A percentile compares a stretch with the other conserved stretches of the same genome.
phyloP scores from a whole-genome alignment of 2,888 invertebrate species.

The Marronus borbonicus region DNA sequence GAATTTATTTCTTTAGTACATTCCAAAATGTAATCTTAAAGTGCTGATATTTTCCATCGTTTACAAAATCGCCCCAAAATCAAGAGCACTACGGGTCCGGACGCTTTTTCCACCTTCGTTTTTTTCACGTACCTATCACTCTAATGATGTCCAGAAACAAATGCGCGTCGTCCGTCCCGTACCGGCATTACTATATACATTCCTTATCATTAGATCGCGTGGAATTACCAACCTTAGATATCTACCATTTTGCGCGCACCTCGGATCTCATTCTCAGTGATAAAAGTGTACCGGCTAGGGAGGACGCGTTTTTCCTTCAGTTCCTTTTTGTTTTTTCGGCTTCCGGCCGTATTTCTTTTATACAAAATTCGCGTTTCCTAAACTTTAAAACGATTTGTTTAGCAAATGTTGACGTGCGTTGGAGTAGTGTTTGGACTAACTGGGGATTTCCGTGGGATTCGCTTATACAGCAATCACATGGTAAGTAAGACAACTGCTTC shows the following conservation, averaged over 20 bases:
- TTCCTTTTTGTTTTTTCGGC: constrained; percentile 20
- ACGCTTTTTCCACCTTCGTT: not conserved
- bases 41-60: not conserved
- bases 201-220: constrained; percentile 42
- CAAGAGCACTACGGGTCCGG: not conserved
- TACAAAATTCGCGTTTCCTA: not conserved
- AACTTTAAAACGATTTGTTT: not conserved
- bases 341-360: not conserved
- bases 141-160: constrained; percentile 5
- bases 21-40: not conserved
- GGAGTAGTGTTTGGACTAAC: not conserved
- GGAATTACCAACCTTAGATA: constrained; percentile 28
- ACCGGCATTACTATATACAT: constrained; percentile 24
- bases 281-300: constrained; percentile 6
- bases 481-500: constrained; percentile 2
- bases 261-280: constrained; percentile 21
- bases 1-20: too few species aligned
- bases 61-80: not conserved
- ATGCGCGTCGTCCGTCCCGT: constrained; percentile 13
- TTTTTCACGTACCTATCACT: not conserved
- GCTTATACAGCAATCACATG: not conserved
- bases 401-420: constrained; percentile 9
- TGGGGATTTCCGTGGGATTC: not conserved
- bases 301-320: constrained; percentile 17
- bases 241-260: constrained; percentile 24